A percentile compares a stretch with the other conserved stretches of the same genome.
Evolutionary conservation across 2,113 vertebrate genomes (phyloP).

Genomic region (Cnemophilus loriae): DNA sequence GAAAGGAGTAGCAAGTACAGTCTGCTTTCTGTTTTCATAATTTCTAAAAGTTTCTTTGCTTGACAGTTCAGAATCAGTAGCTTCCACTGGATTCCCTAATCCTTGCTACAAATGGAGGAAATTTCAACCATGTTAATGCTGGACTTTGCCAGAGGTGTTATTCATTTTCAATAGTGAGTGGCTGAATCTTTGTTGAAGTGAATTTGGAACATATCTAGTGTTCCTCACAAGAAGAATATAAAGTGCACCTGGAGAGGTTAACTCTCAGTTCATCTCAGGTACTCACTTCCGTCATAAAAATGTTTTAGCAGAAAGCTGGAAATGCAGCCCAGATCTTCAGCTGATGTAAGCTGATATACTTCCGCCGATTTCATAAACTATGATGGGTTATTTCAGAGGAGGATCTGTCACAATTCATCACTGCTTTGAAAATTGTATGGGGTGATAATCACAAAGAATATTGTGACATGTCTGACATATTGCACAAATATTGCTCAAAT

Average conservation of each 20-base stretch:
- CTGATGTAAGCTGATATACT: conserved; percentile 29
- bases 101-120: background rate
- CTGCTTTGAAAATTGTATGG: conserved; percentile 59
- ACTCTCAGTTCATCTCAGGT: background rate
- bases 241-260: background rate
- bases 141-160: background rate
- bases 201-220: background rate
- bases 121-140: background rate
- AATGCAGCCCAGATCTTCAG: conserved; percentile 20
- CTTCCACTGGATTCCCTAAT: background rate
- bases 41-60: background rate
- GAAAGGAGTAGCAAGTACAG: background rate
- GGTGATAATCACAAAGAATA: conserved; percentile 58
- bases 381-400: conserved; percentile 40
- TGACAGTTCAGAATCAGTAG: background rate
- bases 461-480: conserved; percentile 60
- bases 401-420: conserved; percentile 53
- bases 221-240: background rate
- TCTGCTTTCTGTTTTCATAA: background rate
- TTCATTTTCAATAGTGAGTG: background rate
- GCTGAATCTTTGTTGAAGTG: background rate
- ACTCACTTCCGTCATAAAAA: background rate
- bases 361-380: conserved; percentile 35
- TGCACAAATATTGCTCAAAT: conserved; percentile 59
- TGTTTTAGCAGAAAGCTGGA: conserved; percentile 14